Evolutionary conservation across 2,888 invertebrate species (phyloP).

Genomic region (Prosopocoilus inquinatus): DNA sequence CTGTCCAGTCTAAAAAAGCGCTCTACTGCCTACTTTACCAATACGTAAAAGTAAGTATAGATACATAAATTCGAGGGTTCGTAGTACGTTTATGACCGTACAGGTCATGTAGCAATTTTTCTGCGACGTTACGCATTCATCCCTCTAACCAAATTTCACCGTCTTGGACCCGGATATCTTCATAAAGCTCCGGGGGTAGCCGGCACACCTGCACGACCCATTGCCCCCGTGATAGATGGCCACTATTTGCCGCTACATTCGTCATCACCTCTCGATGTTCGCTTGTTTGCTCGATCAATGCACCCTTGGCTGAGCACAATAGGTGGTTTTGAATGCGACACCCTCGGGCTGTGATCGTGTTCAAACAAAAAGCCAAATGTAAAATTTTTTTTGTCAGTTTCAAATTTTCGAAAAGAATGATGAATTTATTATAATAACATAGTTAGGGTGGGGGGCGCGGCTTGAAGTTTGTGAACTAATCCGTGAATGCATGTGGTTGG

Average conservation of each 20-base stretch:
- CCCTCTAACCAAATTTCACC: not conserved
- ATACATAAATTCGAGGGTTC: no score
- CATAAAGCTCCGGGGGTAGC: not conserved
- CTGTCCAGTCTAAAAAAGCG: no score
- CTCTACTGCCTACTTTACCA: no score
- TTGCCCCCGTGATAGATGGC: slow-evolving; percentile 39
- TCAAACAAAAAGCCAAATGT: slow-evolving; percentile 11
- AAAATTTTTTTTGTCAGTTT: no score
- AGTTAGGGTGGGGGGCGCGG: no score
- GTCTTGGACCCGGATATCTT: not conserved
- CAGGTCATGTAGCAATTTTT: no score
- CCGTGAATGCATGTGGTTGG: no score
- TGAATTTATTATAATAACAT: no score
- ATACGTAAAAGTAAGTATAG: no score
- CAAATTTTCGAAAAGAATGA: no score
- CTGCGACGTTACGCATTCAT: not conserved
- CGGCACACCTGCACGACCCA: slow-evolving; percentile 30
- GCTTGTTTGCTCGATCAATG: slow-evolving; percentile 18
- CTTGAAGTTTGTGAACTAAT: no score
- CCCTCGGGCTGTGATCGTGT: not conserved
- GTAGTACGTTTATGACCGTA: no score
- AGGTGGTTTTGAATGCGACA: slow-evolving; percentile 5
- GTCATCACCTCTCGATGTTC: slow-evolving; percentile 30
- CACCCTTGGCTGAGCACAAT: slow-evolving; percentile 10
- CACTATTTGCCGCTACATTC: slow-evolving; percentile 38